Conservation (phyloP, 1,140 invertebrate genomes). For the Formica exsecta region DNA sequence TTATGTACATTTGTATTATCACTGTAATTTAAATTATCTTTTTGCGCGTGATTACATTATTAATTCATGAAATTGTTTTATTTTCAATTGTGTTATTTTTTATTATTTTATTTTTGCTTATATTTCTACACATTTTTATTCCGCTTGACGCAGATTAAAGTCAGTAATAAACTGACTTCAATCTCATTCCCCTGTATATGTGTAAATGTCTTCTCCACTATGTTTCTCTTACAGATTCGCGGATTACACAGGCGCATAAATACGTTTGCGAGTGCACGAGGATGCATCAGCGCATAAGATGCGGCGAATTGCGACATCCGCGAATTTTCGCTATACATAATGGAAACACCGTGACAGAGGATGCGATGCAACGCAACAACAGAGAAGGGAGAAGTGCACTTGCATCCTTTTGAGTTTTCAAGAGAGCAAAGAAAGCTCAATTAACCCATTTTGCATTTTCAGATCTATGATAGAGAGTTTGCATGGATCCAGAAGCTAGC, state of each 20-base stretch:
- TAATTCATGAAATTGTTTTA: not conserved
- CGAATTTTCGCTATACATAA: constrained; percentile 37
- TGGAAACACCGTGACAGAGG: constrained; percentile 1
- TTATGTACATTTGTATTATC: not conserved
- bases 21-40: constrained; percentile 18
- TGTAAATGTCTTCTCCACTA: not conserved
- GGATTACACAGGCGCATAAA: not conserved
- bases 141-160: constrained; percentile 15
- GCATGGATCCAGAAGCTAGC: not conserved
- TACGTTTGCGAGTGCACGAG: not conserved
- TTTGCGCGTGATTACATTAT: constrained; percentile 14
- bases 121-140: not conserved
- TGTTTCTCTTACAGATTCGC: not conserved
- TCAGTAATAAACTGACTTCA: constrained; percentile 46
- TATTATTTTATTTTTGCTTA: constrained; percentile 26
- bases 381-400: constrained; percentile 17
- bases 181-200: constrained; percentile 24
- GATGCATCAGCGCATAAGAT: not conserved
- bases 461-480: not conserved
- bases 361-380: not conserved
- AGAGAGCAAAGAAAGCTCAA: constrained; percentile 37
- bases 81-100: constrained; percentile 1
- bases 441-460: constrained; percentile 31
- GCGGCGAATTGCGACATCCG: constrained; percentile 18
- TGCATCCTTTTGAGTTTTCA: constrained; percentile 44